A percentile compares a stretch with the other conserved stretches of the same genome.
phyloP scores from a whole-genome alignment of 2,113 vertebrate species.

The Daboia siamensis region DNA sequence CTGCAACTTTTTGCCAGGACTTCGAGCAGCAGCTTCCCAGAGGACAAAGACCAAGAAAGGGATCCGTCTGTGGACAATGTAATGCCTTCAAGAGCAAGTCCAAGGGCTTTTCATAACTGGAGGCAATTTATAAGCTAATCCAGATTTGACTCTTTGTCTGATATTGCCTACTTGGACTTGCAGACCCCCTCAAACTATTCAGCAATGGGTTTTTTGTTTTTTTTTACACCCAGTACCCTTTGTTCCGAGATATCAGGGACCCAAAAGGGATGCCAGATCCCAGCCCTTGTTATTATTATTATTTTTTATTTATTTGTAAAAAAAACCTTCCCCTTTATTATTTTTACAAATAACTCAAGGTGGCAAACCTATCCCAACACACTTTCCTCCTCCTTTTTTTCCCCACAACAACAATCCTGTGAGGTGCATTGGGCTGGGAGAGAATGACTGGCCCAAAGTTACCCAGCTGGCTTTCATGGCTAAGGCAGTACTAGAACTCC shows the following conservation, averaged over 20 bases:
- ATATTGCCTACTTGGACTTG: not conserved
- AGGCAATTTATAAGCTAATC: not conserved
- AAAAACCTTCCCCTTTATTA: not conserved
- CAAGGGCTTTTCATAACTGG: not conserved
- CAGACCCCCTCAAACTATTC: not conserved
- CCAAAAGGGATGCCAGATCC: not conserved
- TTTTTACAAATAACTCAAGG: not conserved
- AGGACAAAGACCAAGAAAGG: not conserved
- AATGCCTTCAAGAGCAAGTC: not conserved
- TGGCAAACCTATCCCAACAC: not conserved
- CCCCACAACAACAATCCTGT: not conserved
- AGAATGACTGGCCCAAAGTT: not conserved
- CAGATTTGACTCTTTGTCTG: not conserved
- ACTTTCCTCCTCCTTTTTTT: not conserved
- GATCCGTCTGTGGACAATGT: not conserved
- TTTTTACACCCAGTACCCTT: not conserved
- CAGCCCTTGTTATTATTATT: not conserved
- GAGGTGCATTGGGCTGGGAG: not conserved
- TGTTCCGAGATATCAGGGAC: not conserved
- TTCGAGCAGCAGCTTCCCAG: not conserved
- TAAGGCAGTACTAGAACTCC: not conserved
- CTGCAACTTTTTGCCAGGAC: not conserved
- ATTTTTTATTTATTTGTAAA: no score
- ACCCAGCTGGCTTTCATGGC: not conserved
- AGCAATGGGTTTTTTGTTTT: not conserved